A percentile compares a stretch with the other conserved stretches of the same genome.
Evolutionary conservation across 2,797 vertebrate species (phyloP).

Genomic region (Scolopax bukidnonensis): DNA sequence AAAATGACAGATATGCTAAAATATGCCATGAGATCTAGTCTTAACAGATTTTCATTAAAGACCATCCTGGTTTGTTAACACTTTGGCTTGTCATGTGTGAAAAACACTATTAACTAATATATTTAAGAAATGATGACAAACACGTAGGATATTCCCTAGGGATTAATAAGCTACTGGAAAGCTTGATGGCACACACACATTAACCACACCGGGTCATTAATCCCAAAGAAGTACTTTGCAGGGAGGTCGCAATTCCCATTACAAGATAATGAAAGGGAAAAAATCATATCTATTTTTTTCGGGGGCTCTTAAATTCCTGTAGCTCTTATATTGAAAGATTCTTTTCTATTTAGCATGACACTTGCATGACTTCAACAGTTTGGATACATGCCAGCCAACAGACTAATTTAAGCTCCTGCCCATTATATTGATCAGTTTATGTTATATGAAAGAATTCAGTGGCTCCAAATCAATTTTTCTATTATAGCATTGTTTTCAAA

Average conservation of each 20-base stretch:
- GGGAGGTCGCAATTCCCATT: background rate
- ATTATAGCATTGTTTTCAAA: background rate
- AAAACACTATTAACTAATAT: constrained; percentile 29
- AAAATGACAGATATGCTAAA: background rate
- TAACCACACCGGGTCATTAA: constrained; percentile 59
- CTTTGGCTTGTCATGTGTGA: constrained; percentile 40
- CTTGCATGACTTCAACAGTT: background rate
- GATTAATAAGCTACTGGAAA: constrained; percentile 61
- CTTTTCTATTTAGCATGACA: constrained; percentile 42
- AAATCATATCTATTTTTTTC: constrained; percentile 5
- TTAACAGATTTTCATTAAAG: constrained; percentile 3
- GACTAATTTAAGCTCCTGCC: constrained; percentile 27
- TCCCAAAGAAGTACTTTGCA: constrained; percentile 41
- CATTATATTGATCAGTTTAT: background rate
- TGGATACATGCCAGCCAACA: constrained; percentile 23
- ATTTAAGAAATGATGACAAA: constrained; percentile 52
- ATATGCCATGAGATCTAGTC: background rate
- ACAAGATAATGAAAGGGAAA: constrained; percentile 48
- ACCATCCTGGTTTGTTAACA: background rate
- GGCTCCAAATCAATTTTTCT: background rate
- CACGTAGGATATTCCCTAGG: constrained; percentile 4
- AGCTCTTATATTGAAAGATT: background rate
- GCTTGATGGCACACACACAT: constrained; percentile 52
- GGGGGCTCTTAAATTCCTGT: constrained; percentile 1
- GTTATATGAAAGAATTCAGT: constrained; percentile 2